A percentile compares a stretch with the other conserved stretches of the same genome.
These are phyloP conservation scores for Silvanus unidentatus DNA, from an alignment of 2,888 invertebrate genomes.

Conservation along the genomic window DNA sequence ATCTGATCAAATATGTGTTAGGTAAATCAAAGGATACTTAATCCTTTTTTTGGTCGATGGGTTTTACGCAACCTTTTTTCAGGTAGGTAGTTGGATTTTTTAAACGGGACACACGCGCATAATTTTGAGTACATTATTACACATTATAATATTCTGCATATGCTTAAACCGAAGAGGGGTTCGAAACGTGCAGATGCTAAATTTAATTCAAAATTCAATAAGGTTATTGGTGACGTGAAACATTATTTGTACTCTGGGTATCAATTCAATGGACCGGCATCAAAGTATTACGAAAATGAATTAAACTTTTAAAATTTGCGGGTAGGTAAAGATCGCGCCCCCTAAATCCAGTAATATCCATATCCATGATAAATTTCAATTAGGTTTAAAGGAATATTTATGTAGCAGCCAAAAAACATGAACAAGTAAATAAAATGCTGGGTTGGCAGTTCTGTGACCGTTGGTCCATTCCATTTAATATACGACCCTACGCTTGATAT, in stretches of 20 bases:
- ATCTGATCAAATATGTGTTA: slow-evolving; percentile 30
- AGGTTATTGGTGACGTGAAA: too few species aligned
- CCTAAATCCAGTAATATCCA: slow-evolving; percentile 4
- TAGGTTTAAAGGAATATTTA: slow-evolving; percentile 17
- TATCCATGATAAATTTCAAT: slow-evolving; percentile 17
- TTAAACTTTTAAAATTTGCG: too few species aligned
- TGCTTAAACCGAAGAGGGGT: slow-evolving; percentile 10
- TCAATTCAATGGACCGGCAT: too few species aligned
- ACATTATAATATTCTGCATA: slow-evolving; percentile 32
- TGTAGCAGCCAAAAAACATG: slow-evolving; percentile 6
- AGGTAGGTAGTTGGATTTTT: slow-evolving; percentile 11
- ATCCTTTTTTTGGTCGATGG: slow-evolving; percentile 22
- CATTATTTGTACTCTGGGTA: too few species aligned
- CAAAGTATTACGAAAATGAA: too few species aligned
- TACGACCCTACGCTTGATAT: slow-evolving; percentile 34
- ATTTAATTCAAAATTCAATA: too few species aligned
- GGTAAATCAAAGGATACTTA: slow-evolving; percentile 27
- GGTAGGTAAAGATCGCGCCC: too few species aligned
- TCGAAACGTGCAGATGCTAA: too few species aligned
- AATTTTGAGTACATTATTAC: slow-evolving; percentile 30
- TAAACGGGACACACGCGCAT: slow-evolving; percentile 20
- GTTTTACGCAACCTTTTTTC: slow-evolving; percentile 11
- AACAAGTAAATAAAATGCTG: slow-evolving; percentile 18
- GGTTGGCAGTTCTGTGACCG: slow-evolving; percentile 29
- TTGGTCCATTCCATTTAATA: slow-evolving; percentile 35